Base-by-base conservation (phyloP, 2,113 vertebrate species). In the Todiramphus saurophagus region DNA sequence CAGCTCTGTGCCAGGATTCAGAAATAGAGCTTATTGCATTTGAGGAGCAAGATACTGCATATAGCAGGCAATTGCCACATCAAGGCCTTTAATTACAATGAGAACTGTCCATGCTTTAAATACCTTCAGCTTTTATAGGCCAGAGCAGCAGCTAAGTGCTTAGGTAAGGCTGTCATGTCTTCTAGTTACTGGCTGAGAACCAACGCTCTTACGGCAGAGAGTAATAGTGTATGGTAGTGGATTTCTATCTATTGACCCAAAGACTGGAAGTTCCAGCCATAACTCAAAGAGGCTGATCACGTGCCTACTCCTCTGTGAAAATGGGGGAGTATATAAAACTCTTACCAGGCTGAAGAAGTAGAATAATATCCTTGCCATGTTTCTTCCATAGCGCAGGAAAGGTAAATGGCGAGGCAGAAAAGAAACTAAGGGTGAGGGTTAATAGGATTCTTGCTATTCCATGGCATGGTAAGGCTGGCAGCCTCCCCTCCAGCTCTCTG, bases 51-150 rank as follows among this genome's bases (percentile, higher is more conserved):
- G 67, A 81, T 85, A 79, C 78, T 64, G 79, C 60, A 76, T 24
- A 90, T 23, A 80, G 60, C 53, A 90, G 35, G 18, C 62, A 93
- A 83, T 77, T 93, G 94, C 62, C 76, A 89, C 33, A 85, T 85
- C 67, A 87, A 89, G 93, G 80, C 14, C 78, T 97, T 94, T 96
- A 94, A 97, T 97, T 97, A 93, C 95, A 88, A 87, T 82, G 28
- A 88, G 58, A 82, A 68, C 83, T 90, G 72, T 90, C 89, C 93
- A 83, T 96, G 79, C 79, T 86, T 96, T 96, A 97, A 97, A 92
- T 92, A 91, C 37, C 81, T 25, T 94, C 87, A 76, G 83, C 90
- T 94, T 89, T 82, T 96, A 90, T 62, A 68, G 93, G 93, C 87
- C 62, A 89, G 76, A 91, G 27, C 6, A 89, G 76, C 75, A 94